A percentile compares a stretch with the other conserved stretches of the same genome.
phyloP scores from a whole-genome alignment of 30 jellyfish, hydroid and myxozoan species.

The Aurelia coerulea region DNA sequence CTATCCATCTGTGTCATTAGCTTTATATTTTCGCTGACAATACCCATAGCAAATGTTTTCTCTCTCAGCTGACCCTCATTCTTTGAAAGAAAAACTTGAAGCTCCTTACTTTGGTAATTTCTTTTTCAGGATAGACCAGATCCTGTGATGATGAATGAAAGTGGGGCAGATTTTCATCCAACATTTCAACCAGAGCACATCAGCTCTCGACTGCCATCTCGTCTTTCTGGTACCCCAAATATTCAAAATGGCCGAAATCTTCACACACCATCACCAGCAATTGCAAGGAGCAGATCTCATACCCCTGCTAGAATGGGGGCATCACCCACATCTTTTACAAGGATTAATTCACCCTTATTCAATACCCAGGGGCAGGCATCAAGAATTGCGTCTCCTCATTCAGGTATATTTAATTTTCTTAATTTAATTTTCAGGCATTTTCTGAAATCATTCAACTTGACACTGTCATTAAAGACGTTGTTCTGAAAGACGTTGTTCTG shows the following conservation, averaged over 20 bases:
- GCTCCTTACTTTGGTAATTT: neutral
- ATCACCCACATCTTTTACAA: constrained; percentile 21
- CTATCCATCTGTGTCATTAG: no score
- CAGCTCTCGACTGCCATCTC: constrained; percentile 49
- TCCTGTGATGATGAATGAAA: constrained; percentile 30
- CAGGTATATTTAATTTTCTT: constrained; percentile 9
- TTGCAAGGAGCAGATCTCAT: constrained; percentile 45
- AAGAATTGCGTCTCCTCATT: constrained; percentile 54
- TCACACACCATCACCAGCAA: constrained; percentile 43
- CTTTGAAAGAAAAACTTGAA: neutral
- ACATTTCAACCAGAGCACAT: constrained; percentile 9
- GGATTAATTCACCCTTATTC: constrained; percentile 44
- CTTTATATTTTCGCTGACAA: no score
- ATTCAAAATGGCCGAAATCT: constrained; percentile 20
- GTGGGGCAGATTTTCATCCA: constrained; percentile 8
- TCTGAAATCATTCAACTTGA: no score
- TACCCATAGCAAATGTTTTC: no score
- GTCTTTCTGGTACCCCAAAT: constrained; percentile 39
- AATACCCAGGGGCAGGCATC: constrained; percentile 22
- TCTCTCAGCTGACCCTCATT: constrained; percentile 46
- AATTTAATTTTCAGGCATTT: no score
- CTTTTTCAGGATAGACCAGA: constrained; percentile 64
- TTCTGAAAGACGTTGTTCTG: no score
- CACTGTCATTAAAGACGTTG: no score
- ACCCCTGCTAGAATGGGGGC: constrained; percentile 59